Base-by-base conservation (phyloP, 2,797 vertebrate species). In the Eulemur rubriventer region DNA sequence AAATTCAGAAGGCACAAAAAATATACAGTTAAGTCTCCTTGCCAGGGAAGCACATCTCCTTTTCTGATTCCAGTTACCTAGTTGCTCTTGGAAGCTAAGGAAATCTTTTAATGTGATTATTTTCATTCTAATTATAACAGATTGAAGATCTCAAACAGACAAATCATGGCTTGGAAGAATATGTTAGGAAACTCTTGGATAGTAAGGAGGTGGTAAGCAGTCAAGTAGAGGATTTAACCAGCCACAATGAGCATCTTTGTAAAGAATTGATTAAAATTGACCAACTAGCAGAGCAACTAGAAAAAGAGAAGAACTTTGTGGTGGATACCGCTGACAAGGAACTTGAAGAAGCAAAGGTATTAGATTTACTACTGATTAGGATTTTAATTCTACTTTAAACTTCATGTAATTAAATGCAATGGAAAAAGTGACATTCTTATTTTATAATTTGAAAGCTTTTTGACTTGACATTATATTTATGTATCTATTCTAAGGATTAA, bases 341-440 rank as follows among this genome's bases (percentile, higher is more conserved):
- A 86, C 96, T 98, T 87, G 93, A 98, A 96, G 97, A 98, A 97
- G 94, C 98, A 96, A 98, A 98, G 98, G 99, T 99, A 97, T 52
- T 91, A 88, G n/a, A 84, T 63, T 88, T 94, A 84, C 10, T n/a
- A 76, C 67, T 88, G 57, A 52, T 59, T 57, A 87, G 18, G 59
- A 93, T 88, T 95, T 96, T 96, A 96, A 43, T 83, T 94, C 13
- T 92, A 7, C 43, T 79, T 72, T 81, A 90, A 85, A 72, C 26
- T 38, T 65, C 24, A 72, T 87, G 43, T 55, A 57, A 67, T 96
- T 75, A 96, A 84, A 85, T 86, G 12, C 20, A 91, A 2, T 88
- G 33, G 48, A 76, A 94, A 86, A 96, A 81, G 43, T 95, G 48
- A 86, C 38, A 72, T 78, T 87, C 70, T 95, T 6, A 41, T 78